These are phyloP conservation scores for Arnoldichthys spilopterus DNA, from an alignment of 2,797 vertebrate species.

Conservation along the genomic window DNA sequence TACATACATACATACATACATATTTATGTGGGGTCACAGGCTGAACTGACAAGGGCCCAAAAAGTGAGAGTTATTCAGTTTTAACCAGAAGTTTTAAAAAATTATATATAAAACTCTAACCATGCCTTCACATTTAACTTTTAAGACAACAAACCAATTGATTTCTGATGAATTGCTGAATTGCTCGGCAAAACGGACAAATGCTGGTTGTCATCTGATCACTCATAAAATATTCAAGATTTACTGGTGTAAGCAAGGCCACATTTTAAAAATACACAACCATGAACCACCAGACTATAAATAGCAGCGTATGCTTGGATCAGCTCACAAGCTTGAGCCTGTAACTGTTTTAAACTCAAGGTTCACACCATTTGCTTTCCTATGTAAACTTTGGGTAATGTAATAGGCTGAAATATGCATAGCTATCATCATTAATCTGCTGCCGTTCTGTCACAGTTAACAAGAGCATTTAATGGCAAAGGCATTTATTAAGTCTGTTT, in stretches of 20 bases:
- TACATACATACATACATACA: not conserved
- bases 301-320: slow-evolving; percentile 25
- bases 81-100: not conserved
- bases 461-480: too few species aligned
- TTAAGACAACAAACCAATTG: not conserved
- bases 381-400: not conserved
- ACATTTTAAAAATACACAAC: slow-evolving; percentile 45
- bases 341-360: slow-evolving; percentile 2
- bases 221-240: slow-evolving; percentile 15
- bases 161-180: not conserved
- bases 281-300: slow-evolving; percentile 42
- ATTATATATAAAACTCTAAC: not conserved
- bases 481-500: not conserved
- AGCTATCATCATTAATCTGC: not conserved
- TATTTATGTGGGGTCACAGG: not conserved
- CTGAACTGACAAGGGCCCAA: not conserved
- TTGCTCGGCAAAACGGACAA: not conserved
- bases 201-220: not conserved
- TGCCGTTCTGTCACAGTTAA: too few species aligned
- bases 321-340: not conserved
- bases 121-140: not conserved
- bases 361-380: slow-evolving; percentile 4
- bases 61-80: not conserved
- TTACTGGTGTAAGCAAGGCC: slow-evolving; percentile 31
- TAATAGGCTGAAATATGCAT: too few species aligned